phyloP scores from a whole-genome alignment of 2,797 vertebrate genomes.

The Argyrosomus regius region DNA sequence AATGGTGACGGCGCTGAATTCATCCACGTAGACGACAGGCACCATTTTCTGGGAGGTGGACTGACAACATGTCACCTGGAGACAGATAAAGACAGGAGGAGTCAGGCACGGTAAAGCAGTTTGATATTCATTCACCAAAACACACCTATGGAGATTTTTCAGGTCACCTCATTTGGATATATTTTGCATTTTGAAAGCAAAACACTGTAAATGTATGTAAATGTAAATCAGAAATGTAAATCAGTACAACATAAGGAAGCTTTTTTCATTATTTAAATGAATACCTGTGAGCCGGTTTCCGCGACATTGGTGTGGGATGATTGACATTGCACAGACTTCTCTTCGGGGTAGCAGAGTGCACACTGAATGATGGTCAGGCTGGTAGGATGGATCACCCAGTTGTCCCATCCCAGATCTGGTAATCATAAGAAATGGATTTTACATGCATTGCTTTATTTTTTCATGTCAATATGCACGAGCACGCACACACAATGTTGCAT shows the following conservation, averaged over 20 bases:
- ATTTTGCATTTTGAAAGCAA: not conserved
- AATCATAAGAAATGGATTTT: conserved; percentile 1
- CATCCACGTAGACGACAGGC: conserved; percentile 80
- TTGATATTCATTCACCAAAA: not conserved
- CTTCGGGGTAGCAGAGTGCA: conserved; percentile 59
- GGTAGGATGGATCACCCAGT: conserved; percentile 83
- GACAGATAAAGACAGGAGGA: conserved; percentile 1
- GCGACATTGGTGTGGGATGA: conserved; percentile 25
- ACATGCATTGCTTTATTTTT: not conserved
- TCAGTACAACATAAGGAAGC: not conserved
- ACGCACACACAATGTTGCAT: not conserved
- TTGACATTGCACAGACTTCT: conserved; percentile 43
- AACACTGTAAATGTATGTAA: not conserved
- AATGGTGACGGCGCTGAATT: conserved; percentile 65
- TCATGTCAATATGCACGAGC: not conserved
- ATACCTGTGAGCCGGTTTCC: conserved; percentile 69
- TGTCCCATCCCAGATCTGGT: conserved; percentile 85
- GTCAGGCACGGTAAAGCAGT: not conserved
- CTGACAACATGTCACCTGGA: conserved; percentile 71
- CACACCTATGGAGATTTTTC: too few species aligned
- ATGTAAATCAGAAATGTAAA: not conserved
- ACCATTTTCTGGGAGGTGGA: conserved; percentile 59
- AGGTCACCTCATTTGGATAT: not conserved
- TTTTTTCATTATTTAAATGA: not conserved
- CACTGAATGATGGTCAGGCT: conserved; percentile 80